These are phyloP conservation scores for Gortyna flavago DNA, from an alignment of 2,888 invertebrate species.

Conservation along the genomic window DNA sequence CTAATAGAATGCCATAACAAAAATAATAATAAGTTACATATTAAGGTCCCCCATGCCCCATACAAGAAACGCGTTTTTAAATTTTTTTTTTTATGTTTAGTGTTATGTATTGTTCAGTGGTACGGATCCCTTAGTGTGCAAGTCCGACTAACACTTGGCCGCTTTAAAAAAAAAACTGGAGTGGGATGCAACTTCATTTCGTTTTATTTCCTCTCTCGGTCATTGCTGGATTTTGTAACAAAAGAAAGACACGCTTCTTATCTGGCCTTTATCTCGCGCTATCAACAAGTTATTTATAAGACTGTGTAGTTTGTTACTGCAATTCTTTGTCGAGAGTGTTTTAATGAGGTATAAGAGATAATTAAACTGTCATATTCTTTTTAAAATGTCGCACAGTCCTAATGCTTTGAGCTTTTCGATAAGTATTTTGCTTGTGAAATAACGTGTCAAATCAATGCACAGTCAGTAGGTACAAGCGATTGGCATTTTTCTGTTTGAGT, in stretches of 20 bases:
- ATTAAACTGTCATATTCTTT: not conserved
- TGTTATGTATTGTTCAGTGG: not conserved
- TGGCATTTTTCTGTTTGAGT: too few relatives aligned
- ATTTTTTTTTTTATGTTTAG: too few relatives aligned
- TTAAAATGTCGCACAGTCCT: not conserved
- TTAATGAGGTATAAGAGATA: constrained; percentile 13
- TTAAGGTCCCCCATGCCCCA: too few relatives aligned
- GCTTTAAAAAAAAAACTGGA: not conserved
- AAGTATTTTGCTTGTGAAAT: not conserved
- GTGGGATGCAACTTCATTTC: constrained; percentile 18
- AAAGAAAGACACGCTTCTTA: constrained; percentile 29
- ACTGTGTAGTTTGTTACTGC: constrained; percentile 14
- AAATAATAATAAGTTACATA: too few relatives aligned
- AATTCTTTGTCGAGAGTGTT: constrained; percentile 9
- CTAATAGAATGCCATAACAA: too few relatives aligned
- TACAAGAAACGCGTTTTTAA: not conserved
- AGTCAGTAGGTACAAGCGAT: not conserved
- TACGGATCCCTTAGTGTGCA: not conserved
- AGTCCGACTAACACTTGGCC: not conserved
- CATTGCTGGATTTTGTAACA: constrained; percentile 27
- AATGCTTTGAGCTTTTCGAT: not conserved
- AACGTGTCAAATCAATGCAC: too few relatives aligned
- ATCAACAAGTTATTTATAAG: constrained; percentile 45
- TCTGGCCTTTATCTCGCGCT: constrained; percentile 34
- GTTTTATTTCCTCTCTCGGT: constrained; percentile 26